Conservation (phyloP, 2,888 invertebrate species). For the Tachystola acroxantha region DNA sequence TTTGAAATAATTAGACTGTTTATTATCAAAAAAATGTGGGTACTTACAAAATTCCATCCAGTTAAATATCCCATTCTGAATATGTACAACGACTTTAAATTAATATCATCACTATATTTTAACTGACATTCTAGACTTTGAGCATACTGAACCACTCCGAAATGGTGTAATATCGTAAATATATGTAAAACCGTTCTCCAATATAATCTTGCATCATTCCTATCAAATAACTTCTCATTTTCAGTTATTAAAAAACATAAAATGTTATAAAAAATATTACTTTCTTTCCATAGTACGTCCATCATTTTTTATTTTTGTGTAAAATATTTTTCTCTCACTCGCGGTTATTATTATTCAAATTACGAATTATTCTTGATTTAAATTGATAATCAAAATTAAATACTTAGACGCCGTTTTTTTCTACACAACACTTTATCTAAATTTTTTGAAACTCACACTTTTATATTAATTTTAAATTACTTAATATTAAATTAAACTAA, state of each 20-base stretch:
- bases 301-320: background rate
- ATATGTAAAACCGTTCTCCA: constrained; percentile 57
- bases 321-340: no score
- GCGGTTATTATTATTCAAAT: no score
- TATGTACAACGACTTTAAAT: constrained; percentile 39
- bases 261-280: constrained; percentile 56
- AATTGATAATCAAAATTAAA: no score
- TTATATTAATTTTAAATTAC: no score
- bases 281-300: constrained; percentile 52
- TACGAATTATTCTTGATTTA: no score
- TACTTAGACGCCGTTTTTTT: no score
- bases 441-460: no score
- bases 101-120: constrained; percentile 16
- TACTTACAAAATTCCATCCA: constrained; percentile 67
- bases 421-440: no score
- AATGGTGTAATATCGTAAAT: constrained; percentile 39
- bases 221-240: constrained; percentile 59
- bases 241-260: constrained; percentile 61
- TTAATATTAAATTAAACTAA: no score
- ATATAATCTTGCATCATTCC: constrained; percentile 52
- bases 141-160: constrained; percentile 33
- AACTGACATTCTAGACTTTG: constrained; percentile 23
- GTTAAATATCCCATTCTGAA: constrained; percentile 44
- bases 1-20: no score
- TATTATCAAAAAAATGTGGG: background rate